A percentile compares a stretch with the other conserved stretches of the same genome.
phyloP scores from a whole-genome alignment of 2,113 vertebrate species.

The Propithecus coquereli region DNA sequence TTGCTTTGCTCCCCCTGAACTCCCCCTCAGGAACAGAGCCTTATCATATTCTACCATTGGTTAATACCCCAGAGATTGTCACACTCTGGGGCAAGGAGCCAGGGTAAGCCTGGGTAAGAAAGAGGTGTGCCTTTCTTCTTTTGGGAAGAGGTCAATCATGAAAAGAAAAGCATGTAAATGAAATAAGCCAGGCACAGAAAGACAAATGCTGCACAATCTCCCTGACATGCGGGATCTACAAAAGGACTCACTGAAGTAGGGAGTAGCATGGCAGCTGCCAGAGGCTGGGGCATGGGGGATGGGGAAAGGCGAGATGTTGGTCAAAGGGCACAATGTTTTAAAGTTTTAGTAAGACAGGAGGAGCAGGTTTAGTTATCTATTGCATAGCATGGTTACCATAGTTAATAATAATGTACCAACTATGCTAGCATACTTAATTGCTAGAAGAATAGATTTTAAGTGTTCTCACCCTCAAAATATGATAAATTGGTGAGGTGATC shows the following conservation, averaged over 20 bases:
- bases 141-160: rapidly evolving
- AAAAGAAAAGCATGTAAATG: neutral
- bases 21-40: neutral
- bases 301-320: neutral
- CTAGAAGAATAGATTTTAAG: neutral
- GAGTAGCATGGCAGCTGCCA: neutral
- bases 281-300: neutral
- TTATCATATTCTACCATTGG: rapidly evolving
- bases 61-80: neutral
- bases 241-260: neutral
- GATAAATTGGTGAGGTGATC: neutral
- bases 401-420: neutral
- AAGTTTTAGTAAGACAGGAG: neutral
- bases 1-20: neutral
- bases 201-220: neutral
- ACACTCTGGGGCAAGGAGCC: neutral
- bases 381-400: neutral
- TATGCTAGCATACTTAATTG: too few relatives aligned
- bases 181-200: neutral
- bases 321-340: neutral
- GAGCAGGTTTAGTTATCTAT: neutral
- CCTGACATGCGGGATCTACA: neutral
- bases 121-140: neutral
- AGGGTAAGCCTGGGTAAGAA: neutral
- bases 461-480: neutral